These are phyloP conservation scores for Biston stratarius DNA, from an alignment of 2,888 invertebrate genomes.

Conservation along the genomic window DNA sequence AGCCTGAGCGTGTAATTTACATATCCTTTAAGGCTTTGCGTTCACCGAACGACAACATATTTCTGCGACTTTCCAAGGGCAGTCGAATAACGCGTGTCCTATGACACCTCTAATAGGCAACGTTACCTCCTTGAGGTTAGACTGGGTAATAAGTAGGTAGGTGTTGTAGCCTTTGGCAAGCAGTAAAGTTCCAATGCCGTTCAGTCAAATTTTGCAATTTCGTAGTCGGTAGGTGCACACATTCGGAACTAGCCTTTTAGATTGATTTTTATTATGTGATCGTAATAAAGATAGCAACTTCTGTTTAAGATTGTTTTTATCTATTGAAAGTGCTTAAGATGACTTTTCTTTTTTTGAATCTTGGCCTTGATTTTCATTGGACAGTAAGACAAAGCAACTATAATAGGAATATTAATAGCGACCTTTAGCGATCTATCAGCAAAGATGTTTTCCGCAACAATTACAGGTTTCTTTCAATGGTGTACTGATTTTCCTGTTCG, in stretches of 20 bases:
- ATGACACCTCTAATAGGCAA: slow-evolving; percentile 8
- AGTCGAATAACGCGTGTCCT: slow-evolving; percentile 8
- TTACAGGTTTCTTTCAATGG: slow-evolving; percentile 36
- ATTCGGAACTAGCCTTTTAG: slow-evolving; percentile 9
- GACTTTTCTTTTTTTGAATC: neutral
- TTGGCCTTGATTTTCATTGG: neutral
- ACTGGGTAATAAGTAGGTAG: slow-evolving; percentile 9
- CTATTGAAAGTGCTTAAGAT: neutral
- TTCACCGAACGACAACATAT: slow-evolving; percentile 14
- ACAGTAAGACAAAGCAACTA: slow-evolving; percentile 1
- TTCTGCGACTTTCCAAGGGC: slow-evolving; percentile 24
- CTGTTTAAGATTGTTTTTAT: neutral
- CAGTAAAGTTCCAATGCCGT: slow-evolving; percentile 18
- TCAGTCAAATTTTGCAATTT: slow-evolving; percentile 16
- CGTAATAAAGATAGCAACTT: neutral
- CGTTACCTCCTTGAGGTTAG: slow-evolving; percentile 11
- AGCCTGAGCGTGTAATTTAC: slow-evolving; percentile 23
- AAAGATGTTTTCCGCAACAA: slow-evolving; percentile 34
- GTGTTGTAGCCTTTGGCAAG: slow-evolving; percentile 16
- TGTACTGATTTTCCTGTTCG: slow-evolving; percentile 31
- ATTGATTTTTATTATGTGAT: slow-evolving; percentile 6
- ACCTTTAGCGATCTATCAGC: slow-evolving; percentile 23
- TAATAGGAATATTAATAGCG: slow-evolving; percentile 15
- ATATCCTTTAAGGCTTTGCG: slow-evolving; percentile 24
- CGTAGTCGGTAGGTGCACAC: slow-evolving; percentile 1